Conservation (phyloP, 2,797 vertebrate species). For the Tarsius wallacei region DNA sequence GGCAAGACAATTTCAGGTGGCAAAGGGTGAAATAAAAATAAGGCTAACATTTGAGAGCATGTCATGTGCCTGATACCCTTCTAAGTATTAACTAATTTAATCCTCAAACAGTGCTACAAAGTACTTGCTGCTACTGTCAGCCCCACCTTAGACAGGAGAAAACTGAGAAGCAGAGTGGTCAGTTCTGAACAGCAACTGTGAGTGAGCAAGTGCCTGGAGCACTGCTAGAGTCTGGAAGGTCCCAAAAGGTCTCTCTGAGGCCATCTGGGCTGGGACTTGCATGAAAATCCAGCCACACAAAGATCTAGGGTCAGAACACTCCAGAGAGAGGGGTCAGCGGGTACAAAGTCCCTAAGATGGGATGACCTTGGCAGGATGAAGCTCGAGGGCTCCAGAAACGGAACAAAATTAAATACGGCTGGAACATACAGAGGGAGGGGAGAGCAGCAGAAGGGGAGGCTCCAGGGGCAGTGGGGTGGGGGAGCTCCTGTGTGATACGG, state of each 20-base stretch:
- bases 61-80: neutral
- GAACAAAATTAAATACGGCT: slow-evolving; percentile 31
- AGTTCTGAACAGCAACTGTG: neutral
- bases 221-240: neutral
- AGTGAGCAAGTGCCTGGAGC: neutral
- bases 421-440: neutral
- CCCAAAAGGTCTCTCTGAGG: slow-evolving; percentile 26
- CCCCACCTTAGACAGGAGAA: neutral
- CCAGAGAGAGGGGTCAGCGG: neutral
- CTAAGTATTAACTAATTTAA: slow-evolving; percentile 47
- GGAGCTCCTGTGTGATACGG: neutral
- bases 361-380: neutral
- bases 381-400: neutral
- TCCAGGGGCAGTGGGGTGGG: neutral
- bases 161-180: neutral
- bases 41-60: slow-evolving; percentile 11
- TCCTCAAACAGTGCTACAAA: slow-evolving; percentile 30
- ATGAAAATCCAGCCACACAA: neutral
- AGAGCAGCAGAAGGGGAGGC: neutral
- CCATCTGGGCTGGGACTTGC: neutral
- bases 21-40: slow-evolving; percentile 29
- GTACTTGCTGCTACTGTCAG: neutral
- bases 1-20: neutral
- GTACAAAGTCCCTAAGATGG: neutral
- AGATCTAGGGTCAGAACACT: slow-evolving; percentile 10